These are phyloP conservation scores for Otolemur garnettii DNA, from an alignment of 2,113 vertebrate species.

Conservation along the genomic window DNA sequence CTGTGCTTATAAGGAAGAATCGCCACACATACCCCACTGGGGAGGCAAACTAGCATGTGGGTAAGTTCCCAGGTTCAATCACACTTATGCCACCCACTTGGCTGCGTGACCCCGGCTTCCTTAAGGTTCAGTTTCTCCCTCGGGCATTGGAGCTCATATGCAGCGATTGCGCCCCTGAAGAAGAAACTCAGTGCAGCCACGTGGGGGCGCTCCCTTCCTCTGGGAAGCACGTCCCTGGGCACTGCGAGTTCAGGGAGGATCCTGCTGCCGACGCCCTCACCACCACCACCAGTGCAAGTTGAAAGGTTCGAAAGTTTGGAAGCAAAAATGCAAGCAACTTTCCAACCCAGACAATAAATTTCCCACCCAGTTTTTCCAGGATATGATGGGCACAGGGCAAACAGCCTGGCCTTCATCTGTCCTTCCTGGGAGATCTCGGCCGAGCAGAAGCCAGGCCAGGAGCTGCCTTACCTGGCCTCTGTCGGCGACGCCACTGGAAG, in stretches of 20 bases:
- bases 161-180: background rate
- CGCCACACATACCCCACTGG: accelerated
- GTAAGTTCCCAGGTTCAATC: background rate
- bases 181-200: slow-evolving; percentile 41
- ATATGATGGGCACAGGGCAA: background rate
- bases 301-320: background rate
- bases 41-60: background rate
- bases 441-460: background rate
- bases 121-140: background rate
- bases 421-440: background rate
- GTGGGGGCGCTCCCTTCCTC: slow-evolving; percentile 60
- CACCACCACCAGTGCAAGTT: too few species aligned
- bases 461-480: slow-evolving; percentile 73
- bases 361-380: background rate
- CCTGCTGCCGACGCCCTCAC: too few species aligned
- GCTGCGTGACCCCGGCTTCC: background rate
- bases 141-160: background rate
- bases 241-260: accelerated
- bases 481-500: slow-evolving; percentile 70
- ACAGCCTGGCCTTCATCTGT: background rate
- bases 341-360: background rate
- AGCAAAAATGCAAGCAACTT: background rate
- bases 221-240: background rate
- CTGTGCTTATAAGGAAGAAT: background rate
- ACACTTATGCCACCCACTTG: background rate